Conservation (phyloP, 2,113 vertebrate genomes). For the Chrysochloris asiatica region DNA sequence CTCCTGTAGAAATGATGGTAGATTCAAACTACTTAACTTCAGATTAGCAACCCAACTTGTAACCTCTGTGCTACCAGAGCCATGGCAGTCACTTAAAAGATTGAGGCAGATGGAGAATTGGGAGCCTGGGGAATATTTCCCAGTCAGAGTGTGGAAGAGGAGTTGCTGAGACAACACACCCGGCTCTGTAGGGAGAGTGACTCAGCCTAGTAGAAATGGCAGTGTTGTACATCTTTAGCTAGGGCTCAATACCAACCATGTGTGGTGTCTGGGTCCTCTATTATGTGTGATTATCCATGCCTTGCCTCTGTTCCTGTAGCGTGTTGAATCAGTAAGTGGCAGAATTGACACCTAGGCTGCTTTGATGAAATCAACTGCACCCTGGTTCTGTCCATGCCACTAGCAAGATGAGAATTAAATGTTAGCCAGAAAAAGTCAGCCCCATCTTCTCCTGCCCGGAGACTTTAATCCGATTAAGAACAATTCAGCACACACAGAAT, state of each 20-base stretch:
- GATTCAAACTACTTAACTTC: no score
- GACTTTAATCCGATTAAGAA: conserved; percentile 63
- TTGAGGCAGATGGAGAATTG: not conserved
- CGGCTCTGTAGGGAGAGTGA: not conserved
- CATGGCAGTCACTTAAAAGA: not conserved
- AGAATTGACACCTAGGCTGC: not conserved
- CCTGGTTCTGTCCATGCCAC: not conserved
- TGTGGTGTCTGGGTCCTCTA: not conserved
- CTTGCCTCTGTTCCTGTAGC: not conserved
- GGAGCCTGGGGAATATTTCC: not conserved
- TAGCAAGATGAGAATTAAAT: conserved; percentile 22
- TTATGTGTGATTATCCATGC: conserved; percentile 67
- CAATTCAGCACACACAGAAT: conserved; percentile 48
- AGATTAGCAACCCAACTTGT: no score
- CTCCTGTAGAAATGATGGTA: no score
- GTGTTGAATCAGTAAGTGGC: conserved; percentile 28
- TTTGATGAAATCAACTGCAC: conserved; percentile 43
- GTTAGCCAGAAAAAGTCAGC: not conserved
- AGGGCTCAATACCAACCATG: not conserved
- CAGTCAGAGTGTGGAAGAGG: not conserved
- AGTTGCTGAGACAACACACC: not conserved
- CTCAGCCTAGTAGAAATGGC: not conserved
- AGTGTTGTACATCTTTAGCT: not conserved
- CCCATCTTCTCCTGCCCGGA: conserved; percentile 36
- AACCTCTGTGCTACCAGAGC: no score